These are phyloP conservation scores for Miichthys miiuy DNA, from an alignment of 2,797 vertebrate species.

Conservation along the genomic window DNA sequence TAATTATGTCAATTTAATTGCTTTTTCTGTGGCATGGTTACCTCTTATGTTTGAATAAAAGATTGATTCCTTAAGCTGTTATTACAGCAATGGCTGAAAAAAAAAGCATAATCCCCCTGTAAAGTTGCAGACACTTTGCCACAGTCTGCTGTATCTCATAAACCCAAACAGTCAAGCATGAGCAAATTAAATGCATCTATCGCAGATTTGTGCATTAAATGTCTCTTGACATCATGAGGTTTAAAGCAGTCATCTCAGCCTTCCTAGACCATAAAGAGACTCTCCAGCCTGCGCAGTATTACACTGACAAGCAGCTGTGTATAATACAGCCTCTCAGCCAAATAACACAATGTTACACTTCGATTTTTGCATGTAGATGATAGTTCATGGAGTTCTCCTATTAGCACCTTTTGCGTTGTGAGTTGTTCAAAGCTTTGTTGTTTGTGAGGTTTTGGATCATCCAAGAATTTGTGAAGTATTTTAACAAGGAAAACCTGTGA, in stretches of 20 bases:
- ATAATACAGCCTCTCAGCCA: slow-evolving; percentile 4
- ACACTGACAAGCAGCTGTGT: background rate
- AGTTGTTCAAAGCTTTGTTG: background rate
- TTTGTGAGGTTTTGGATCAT: background rate
- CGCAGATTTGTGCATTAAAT: slow-evolving; percentile 42
- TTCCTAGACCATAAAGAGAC: slow-evolving; percentile 4
- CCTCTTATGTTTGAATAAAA: slow-evolving; percentile 44
- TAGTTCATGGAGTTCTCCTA: background rate
- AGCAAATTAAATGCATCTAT: slow-evolving; percentile 50
- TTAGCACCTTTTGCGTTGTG: background rate
- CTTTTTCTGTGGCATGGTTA: slow-evolving; percentile 51
- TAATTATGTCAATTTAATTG: slow-evolving; percentile 54
- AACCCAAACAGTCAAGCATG: slow-evolving; percentile 27
- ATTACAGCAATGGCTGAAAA: slow-evolving; percentile 26
- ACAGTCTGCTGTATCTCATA: slow-evolving; percentile 39
- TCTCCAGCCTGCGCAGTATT: slow-evolving; percentile 12
- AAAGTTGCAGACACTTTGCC: slow-evolving; percentile 46
- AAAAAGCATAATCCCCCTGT: slow-evolving; percentile 33
- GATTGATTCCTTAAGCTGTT: slow-evolving; percentile 49
- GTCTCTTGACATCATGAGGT: slow-evolving; percentile 30
- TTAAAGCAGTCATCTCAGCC: slow-evolving; percentile 18
- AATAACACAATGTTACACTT: slow-evolving; percentile 11
- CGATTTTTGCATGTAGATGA: background rate
- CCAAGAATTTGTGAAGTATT: background rate
- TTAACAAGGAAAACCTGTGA: background rate